Percentiles rank a stretch among this genome's conserved stretches.
Evolutionary conservation across 2,888 invertebrate species (phyloP).

Genomic region (Parnassius glacialis): DNA sequence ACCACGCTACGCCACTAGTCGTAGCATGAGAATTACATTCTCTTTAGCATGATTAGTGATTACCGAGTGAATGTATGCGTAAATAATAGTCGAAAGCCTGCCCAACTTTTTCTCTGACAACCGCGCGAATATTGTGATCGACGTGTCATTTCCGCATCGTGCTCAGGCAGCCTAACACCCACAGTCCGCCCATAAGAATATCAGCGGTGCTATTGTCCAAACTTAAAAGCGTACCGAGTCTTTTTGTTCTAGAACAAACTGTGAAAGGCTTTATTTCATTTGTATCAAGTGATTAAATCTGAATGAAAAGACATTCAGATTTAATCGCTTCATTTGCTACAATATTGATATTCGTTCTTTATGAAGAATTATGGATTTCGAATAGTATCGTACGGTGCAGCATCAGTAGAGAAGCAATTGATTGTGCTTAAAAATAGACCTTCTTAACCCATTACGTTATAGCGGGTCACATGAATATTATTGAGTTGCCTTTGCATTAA

Average conservation of each 20-base stretch:
- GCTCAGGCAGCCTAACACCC: constrained; percentile 41
- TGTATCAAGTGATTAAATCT: too few relatives aligned
- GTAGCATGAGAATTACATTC: neutral
- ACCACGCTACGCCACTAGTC: too few relatives aligned
- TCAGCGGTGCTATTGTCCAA: constrained; percentile 52
- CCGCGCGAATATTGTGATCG: constrained; percentile 49
- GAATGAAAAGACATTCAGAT: too few relatives aligned
- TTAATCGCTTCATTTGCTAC: neutral
- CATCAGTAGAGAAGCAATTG: too few relatives aligned
- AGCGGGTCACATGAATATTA: too few relatives aligned
- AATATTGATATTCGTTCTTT: too few relatives aligned
- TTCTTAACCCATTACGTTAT: too few relatives aligned
- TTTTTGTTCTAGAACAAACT: constrained; percentile 44
- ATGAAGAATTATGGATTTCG: too few relatives aligned
- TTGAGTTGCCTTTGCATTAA: too few relatives aligned
- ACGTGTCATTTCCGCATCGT: constrained; percentile 61
- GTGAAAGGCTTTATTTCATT: constrained; percentile 33
- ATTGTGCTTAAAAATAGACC: too few relatives aligned
- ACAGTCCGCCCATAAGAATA: constrained; percentile 49
- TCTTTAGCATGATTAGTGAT: neutral
- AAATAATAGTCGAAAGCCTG: constrained; percentile 26
- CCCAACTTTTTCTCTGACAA: constrained; percentile 32
- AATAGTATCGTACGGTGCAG: too few relatives aligned
- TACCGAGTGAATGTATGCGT: constrained; percentile 17
- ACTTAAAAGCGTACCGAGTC: constrained; percentile 49